Evolutionary conservation across 1,140 invertebrate genomes (phyloP), one percentile per base, ranked within the genome.

Genomic region (Condylostylus longicornis): DNA sequence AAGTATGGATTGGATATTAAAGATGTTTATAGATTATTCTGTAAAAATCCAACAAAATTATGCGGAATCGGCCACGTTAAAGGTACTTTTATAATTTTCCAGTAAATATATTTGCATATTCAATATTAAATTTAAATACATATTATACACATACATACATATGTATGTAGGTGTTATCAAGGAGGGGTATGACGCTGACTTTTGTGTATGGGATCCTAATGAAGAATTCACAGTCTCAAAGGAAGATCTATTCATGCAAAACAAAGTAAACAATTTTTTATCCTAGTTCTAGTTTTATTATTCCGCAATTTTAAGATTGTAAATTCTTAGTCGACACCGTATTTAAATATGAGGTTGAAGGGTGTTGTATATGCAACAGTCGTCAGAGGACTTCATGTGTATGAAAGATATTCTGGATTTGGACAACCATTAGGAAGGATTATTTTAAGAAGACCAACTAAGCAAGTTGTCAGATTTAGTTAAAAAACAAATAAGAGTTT

Each of bases 151-250:
- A 25, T 25, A 25, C n/a, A 25, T 8, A 25, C 23, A 25, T 25
- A 25, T 25, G 7, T 25, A n/a, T n/a, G n/a, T n/a, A n/a, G n/a
- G n/a, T n/a, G n/a, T n/a, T n/a, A 58, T 81, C 6, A 53, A 59
- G 28, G 52, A 61, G 13, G 76, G 75, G n/a, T 66, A 68, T 43
- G 77, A 81, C 49, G 78, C 77, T 0, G 78, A 82, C 55, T 70
- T 82, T 37, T 72, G 80, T 22, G 67, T 80, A 19, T 82, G 77
- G 66, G 62, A 75, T 53, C 75, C 77, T 1, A 65, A 77, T 4
- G 64, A 66, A 31, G 56, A 55, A n/a, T 73, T 72, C 45, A 56
- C 50, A 30, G 70, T 75, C 4, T 53, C 63, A 14, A 38, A 62
- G 25, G 54, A 65, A 18, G 62, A 57, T n/a, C 68, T 74, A 36